Evolutionary conservation across 2,888 invertebrate genomes (phyloP).

Genomic region (Acleris laterana): DNA sequence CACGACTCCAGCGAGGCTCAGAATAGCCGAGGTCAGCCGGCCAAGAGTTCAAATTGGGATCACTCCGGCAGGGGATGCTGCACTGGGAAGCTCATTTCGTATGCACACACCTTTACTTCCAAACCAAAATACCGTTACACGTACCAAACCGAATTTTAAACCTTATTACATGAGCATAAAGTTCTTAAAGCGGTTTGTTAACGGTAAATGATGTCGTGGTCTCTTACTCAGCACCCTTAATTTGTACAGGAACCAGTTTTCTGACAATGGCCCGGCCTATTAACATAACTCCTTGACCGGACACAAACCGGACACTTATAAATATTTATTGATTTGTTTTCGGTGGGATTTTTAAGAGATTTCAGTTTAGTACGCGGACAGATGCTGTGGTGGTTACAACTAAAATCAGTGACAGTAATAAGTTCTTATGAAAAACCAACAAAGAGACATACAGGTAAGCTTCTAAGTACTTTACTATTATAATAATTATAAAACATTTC

Average conservation of each 20-base stretch:
- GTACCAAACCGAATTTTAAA: constrained; percentile 41
- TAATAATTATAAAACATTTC: background rate
- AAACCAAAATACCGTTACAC: constrained; percentile 43
- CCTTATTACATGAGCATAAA: constrained; percentile 42
- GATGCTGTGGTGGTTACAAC: constrained; percentile 48
- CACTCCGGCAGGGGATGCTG: constrained; percentile 71
- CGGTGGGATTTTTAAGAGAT: constrained; percentile 48
- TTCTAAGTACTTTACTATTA: background rate
- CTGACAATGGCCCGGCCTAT: constrained; percentile 72
- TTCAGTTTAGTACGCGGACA: constrained; percentile 59
- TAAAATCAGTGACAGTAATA: background rate
- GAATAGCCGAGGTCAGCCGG: constrained; percentile 72
- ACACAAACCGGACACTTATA: constrained; percentile 71
- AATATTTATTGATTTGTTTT: constrained; percentile 72
- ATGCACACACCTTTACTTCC: constrained; percentile 79
- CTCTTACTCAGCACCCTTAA: constrained; percentile 73
- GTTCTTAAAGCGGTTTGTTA: constrained; percentile 8
- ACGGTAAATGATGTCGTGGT: constrained; percentile 41
- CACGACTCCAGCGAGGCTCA: constrained; percentile 69
- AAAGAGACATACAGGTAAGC: constrained; percentile 14
- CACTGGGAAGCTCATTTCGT: constrained; percentile 69
- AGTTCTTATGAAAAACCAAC: background rate
- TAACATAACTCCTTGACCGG: constrained; percentile 83
- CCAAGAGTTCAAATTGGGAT: constrained; percentile 73
- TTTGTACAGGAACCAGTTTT: constrained; percentile 73